Evolutionary conservation across 2,888 invertebrate species (phyloP), one percentile per base, ranked within the genome.

Genomic region (Eilema depressum): DNA sequence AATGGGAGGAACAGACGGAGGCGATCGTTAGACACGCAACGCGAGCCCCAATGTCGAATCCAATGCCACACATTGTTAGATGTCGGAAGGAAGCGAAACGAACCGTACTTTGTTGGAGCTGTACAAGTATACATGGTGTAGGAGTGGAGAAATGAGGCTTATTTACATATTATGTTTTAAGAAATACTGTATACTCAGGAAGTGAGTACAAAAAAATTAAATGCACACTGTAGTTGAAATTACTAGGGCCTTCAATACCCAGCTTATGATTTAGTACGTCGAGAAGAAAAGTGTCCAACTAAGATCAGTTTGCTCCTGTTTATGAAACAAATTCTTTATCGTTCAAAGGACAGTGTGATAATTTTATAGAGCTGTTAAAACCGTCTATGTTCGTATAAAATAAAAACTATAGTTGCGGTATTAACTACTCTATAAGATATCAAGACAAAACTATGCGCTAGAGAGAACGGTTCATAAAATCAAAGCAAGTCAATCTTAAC

Each of bases 21-120:
- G 86, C 85, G 90, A 89, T 94, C 89, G 92, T 92, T 91, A 93
- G 94, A 93, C 91, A 94, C 92, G 91, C 84, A 82, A 84, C 78
- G 77, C 88, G 88, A 85, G 81, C 87, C 86, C 92, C 94, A 94
- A 94, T 94, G 94, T 93, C 94, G 93, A 89, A 84, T 86, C 89
- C 94, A 94, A 94, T 94, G 94, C 93, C 94, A 89, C 83, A 90
- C 92, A 94, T 94, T 94, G 94, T 94, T 92, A 84, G 75, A 75
- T 85, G 86, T 90, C 91, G 92, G 94, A 93, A 94, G 94, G 94
- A 94, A 94, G 91, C 90, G 78, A 86, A 73, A 76, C 84, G 80
- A 86, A 83, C 78, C 80, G 85, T 85, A 89, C 91, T 92, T 92
- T 92, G 92, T 92, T 91, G 82, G 84, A 80, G 83, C 83, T 86